phyloP scores from a whole-genome alignment of 1,140 invertebrate genomes.

The Eulimnadia texana region DNA sequence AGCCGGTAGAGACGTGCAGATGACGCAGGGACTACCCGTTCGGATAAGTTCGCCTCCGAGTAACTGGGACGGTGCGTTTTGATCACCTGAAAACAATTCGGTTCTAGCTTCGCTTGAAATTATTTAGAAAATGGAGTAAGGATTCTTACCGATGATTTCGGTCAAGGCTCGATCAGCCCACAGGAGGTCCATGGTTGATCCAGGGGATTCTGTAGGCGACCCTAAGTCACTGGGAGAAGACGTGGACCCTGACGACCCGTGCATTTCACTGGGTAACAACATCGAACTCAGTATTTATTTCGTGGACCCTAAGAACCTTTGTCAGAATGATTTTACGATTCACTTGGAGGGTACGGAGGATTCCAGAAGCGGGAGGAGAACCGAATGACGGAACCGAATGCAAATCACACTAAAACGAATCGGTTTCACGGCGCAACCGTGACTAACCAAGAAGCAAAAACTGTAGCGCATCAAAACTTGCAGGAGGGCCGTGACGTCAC shows the following conservation, averaged over 20 bases:
- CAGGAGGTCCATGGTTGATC: background rate
- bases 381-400: background rate
- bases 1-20: conserved; percentile 79
- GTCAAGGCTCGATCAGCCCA: conserved; percentile 1
- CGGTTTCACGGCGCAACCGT: background rate
- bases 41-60: conserved; percentile 66
- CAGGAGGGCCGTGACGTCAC: background rate
- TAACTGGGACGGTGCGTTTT: background rate
- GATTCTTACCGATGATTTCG: background rate
- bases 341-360: too few species aligned
- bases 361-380: too few species aligned
- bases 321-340: too few species aligned
- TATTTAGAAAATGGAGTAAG: background rate
- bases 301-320: too few species aligned
- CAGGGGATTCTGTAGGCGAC: background rate
- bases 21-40: conserved; percentile 75
- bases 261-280: conserved; percentile 5
- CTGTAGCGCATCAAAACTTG: background rate
- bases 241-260: background rate
- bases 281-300: background rate
- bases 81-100: background rate
- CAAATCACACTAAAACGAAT: background rate
- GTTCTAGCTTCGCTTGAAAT: background rate
- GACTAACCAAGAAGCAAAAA: background rate
- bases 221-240: background rate